Evolutionary conservation across 2,797 vertebrate species (phyloP).

Genomic region (Peromyscus eremicus): DNA sequence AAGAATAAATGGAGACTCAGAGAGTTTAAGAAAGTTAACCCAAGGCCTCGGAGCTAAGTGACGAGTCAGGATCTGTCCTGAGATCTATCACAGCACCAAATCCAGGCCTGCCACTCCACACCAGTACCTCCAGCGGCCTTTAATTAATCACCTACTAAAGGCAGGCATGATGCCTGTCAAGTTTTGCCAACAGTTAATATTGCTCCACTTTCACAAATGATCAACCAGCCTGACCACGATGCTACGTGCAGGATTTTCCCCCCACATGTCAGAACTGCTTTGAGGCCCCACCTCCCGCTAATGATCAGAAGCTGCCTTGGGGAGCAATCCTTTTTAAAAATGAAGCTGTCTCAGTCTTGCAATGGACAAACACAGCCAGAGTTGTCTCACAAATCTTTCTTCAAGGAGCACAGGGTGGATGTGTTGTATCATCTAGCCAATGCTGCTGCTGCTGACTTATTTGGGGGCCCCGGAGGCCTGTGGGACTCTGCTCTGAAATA

Average conservation of each 20-base stretch:
- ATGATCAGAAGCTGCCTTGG: slow-evolving; percentile 56
- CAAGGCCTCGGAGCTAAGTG: neutral
- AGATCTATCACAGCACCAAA: slow-evolving; percentile 18
- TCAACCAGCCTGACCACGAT: neutral
- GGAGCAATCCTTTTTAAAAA: slow-evolving; percentile 68
- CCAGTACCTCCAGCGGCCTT: slow-evolving; percentile 24
- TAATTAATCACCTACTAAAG: slow-evolving; percentile 71
- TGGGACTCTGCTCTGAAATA: slow-evolving; percentile 25
- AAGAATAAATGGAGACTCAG: slow-evolving; percentile 43
- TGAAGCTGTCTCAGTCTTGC: slow-evolving; percentile 58
- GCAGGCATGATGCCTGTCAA: slow-evolving; percentile 48
- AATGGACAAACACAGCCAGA: neutral
- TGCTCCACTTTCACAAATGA: slow-evolving; percentile 56
- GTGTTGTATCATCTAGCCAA: fast-evolving
- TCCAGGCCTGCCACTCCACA: neutral
- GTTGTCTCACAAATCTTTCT: slow-evolving; percentile 65
- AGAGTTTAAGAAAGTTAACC: slow-evolving; percentile 59
- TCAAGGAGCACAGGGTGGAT: slow-evolving; percentile 26
- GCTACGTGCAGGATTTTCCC: neutral
- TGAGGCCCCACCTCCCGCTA: slow-evolving; percentile 19
- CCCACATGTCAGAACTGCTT: neutral
- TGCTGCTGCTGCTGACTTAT: neutral
- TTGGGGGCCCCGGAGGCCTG: neutral
- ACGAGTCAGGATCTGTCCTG: neutral
- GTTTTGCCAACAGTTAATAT: slow-evolving; percentile 54